Percentiles rank a stretch among this genome's conserved stretches.
These are phyloP conservation scores for Anoplophora glabripennis DNA, from an alignment of 1,140 invertebrate genomes.

Conservation along the genomic window DNA sequence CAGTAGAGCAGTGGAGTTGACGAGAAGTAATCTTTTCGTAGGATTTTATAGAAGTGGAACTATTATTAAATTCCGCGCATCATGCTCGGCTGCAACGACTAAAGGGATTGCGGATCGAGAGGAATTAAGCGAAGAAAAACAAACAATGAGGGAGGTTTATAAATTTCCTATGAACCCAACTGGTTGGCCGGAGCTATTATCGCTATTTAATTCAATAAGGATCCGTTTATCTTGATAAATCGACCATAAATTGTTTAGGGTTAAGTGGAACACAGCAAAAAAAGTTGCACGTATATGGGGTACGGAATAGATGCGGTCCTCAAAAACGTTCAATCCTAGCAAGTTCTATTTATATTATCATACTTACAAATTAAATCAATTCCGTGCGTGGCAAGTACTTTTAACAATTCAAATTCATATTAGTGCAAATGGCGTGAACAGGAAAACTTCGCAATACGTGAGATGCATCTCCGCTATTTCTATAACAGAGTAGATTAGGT, in stretches of 20 bases:
- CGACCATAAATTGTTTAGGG: conserved; percentile 41
- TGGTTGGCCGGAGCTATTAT: conserved; percentile 35
- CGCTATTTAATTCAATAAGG: conserved; percentile 43
- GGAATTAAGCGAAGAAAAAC: conserved; percentile 26
- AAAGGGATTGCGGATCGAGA: conserved; percentile 14
- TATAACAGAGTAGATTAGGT: too few species aligned
- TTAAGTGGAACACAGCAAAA: conserved; percentile 25
- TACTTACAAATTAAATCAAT: conserved; percentile 9
- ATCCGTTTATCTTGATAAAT: conserved; percentile 42
- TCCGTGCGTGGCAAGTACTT: conserved; percentile 7
- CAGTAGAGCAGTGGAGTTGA: too few species aligned
- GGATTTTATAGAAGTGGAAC: too few species aligned
- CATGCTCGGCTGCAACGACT: neutral
- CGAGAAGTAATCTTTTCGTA: too few species aligned
- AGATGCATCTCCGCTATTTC: too few species aligned
- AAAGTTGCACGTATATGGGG: conserved; percentile 9
- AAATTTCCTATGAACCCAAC: conserved; percentile 30
- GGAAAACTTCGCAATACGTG: too few species aligned
- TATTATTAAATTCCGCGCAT: neutral
- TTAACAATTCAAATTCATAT: neutral
- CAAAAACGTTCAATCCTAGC: conserved; percentile 3
- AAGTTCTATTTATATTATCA: conserved; percentile 9
- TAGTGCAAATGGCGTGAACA: too few species aligned
- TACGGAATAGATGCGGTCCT: neutral
- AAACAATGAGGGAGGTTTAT: conserved; percentile 28